These are phyloP conservation scores for Turnix velox DNA, from an alignment of 2,113 vertebrate species.

Conservation along the genomic window DNA sequence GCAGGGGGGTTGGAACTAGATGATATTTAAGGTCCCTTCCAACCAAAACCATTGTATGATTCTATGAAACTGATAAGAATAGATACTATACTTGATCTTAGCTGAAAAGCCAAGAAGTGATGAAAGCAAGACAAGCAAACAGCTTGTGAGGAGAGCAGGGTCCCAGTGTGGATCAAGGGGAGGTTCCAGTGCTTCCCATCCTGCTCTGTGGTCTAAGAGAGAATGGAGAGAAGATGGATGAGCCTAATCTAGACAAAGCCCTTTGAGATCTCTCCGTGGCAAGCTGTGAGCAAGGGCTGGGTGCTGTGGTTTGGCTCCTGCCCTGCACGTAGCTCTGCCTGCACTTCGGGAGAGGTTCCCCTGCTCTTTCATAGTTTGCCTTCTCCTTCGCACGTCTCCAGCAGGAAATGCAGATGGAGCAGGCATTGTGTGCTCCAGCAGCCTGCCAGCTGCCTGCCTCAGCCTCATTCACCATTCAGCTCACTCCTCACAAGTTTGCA, in stretches of 20 bases:
- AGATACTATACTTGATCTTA: too few species aligned
- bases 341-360: neutral
- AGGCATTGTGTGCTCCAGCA: slow-evolving; percentile 48
- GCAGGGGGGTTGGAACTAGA: too few species aligned
- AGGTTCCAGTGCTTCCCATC: neutral
- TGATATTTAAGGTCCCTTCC: too few species aligned
- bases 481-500: slow-evolving; percentile 49
- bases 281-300: neutral
- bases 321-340: neutral
- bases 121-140: too few species aligned
- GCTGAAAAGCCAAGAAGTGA: too few species aligned
- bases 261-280: neutral
- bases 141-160: neutral
- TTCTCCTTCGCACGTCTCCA: slow-evolving; percentile 50
- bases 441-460: slow-evolving; percentile 50
- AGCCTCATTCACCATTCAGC: slow-evolving; percentile 47
- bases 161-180: fast-evolving
- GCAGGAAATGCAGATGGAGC: slow-evolving; percentile 56
- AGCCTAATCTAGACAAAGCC: neutral
- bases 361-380: slow-evolving; percentile 53
- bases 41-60: too few species aligned
- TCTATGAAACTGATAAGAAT: too few species aligned
- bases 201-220: neutral
- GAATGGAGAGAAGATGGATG: neutral
- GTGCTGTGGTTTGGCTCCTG: neutral